These are phyloP conservation scores for Nematostella vectensis DNA, from an alignment of 92 coral and sea anemone genomes.

Conservation along the genomic window DNA sequence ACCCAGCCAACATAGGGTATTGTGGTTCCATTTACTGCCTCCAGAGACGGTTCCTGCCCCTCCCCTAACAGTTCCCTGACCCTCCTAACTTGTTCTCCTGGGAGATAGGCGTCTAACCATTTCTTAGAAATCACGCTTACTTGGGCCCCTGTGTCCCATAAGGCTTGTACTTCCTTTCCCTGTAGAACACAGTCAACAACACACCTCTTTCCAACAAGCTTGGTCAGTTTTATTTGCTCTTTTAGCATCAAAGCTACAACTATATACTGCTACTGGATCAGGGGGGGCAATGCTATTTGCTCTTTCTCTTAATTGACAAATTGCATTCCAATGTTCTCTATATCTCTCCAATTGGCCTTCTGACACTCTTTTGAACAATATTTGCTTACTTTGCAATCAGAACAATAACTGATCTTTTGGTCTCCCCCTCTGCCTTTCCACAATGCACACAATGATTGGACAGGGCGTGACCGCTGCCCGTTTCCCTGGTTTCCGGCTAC, in stretches of 20 bases:
- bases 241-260: slow-evolving; percentile 24
- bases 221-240: slow-evolving; percentile 22
- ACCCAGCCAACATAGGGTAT: slow-evolving; percentile 42
- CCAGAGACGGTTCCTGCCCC: slow-evolving; percentile 10
- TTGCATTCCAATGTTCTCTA: neutral
- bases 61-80: slow-evolving; percentile 25
- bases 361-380: slow-evolving; percentile 27
- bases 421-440: slow-evolving; percentile 11
- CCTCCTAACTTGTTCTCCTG: slow-evolving; percentile 16
- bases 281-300: neutral
- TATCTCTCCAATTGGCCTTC: neutral
- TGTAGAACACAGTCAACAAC: slow-evolving; percentile 24
- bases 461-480: slow-evolving; percentile 9
- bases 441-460: slow-evolving; percentile 28
- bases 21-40: slow-evolving; percentile 52
- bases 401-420: slow-evolving; percentile 1
- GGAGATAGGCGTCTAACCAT: slow-evolving; percentile 14
- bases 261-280: slow-evolving; percentile 4
- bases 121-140: slow-evolving; percentile 31
- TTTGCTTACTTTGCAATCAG: slow-evolving; percentile 15
- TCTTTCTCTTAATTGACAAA: neutral
- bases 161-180: slow-evolving; percentile 21
- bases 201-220: slow-evolving; percentile 35
- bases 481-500: slow-evolving; percentile 3
- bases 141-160: slow-evolving; percentile 57